Percentiles rank a stretch among this genome's conserved stretches.
Evolutionary conservation across 2,797 vertebrate genomes (phyloP).

Genomic region (Poecile montanus): DNA sequence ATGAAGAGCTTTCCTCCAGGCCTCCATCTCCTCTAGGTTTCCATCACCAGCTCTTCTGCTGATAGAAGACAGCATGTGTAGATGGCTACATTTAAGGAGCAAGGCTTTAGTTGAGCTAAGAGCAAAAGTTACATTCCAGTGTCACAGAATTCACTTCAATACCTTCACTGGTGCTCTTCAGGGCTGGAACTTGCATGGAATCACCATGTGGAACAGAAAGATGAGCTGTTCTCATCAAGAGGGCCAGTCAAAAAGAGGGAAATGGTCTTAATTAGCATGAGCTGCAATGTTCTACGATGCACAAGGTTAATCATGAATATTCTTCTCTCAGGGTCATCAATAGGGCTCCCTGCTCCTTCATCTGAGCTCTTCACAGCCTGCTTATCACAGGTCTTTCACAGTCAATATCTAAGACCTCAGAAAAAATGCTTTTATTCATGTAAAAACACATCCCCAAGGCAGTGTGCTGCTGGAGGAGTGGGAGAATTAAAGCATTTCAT

Average conservation of each 20-base stretch:
- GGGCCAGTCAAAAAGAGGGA: not conserved
- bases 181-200: not conserved
- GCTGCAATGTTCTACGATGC: not conserved
- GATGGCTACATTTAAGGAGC: not conserved
- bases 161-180: not conserved
- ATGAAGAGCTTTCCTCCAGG: not conserved
- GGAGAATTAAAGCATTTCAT: conserved; percentile 33
- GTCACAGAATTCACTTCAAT: not conserved
- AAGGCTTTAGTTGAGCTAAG: not conserved
- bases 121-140: not conserved
- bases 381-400: not conserved
- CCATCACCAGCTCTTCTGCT: not conserved
- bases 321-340: not conserved
- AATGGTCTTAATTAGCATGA: not conserved
- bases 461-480: conserved; percentile 8
- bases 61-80: not conserved
- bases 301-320: not conserved
- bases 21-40: not conserved
- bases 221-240: not conserved
- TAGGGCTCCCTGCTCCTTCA: not conserved
- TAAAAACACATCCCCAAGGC: not conserved
- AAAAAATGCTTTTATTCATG: not conserved
- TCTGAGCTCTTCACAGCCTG: not conserved
- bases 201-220: not conserved
- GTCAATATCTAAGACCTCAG: not conserved